phyloP scores from a whole-genome alignment of 1,140 invertebrate genomes.

The Drosophila teissieri region DNA sequence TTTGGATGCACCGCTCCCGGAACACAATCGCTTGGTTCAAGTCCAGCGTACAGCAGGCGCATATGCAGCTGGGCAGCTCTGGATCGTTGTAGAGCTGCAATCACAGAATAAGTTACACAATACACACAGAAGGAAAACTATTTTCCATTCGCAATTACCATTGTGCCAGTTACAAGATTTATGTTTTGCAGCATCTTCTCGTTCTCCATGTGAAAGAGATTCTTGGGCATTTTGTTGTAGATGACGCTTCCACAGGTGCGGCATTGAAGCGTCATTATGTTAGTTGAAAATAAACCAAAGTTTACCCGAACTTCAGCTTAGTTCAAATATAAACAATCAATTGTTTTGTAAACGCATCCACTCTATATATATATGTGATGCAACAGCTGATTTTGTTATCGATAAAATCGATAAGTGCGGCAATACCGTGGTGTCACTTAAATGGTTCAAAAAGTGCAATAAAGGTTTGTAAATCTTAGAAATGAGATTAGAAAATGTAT shows the following conservation, averaged over 20 bases:
- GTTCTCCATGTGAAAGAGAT: conserved; percentile 54
- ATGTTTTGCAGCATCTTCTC: conserved; percentile 39
- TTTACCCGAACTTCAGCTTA: background rate
- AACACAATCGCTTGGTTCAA: conserved; percentile 54
- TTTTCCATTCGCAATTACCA: conserved; percentile 20
- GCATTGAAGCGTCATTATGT: conserved; percentile 51
- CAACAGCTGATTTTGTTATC: conserved; percentile 16
- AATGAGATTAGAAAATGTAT: background rate
- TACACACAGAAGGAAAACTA: background rate
- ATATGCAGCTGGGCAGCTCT: conserved; percentile 52
- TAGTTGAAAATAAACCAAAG: background rate
- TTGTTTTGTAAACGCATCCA: conserved; percentile 3
- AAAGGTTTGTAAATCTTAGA: too few relatives aligned
- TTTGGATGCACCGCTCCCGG: conserved; percentile 48
- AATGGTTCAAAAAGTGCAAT: background rate
- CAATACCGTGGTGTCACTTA: background rate
- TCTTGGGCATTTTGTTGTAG: conserved; percentile 58
- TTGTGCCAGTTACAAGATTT: conserved; percentile 29
- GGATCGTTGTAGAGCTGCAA: conserved; percentile 34
- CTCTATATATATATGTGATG: background rate
- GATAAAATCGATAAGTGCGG: conserved; percentile 2
- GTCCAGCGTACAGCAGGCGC: conserved; percentile 60
- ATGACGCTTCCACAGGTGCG: conserved; percentile 59
- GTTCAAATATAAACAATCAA: conserved; percentile 10
- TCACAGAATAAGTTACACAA: background rate